Conservation (phyloP, 2,113 vertebrate genomes). For the Salvelinus fontinalis region DNA sequence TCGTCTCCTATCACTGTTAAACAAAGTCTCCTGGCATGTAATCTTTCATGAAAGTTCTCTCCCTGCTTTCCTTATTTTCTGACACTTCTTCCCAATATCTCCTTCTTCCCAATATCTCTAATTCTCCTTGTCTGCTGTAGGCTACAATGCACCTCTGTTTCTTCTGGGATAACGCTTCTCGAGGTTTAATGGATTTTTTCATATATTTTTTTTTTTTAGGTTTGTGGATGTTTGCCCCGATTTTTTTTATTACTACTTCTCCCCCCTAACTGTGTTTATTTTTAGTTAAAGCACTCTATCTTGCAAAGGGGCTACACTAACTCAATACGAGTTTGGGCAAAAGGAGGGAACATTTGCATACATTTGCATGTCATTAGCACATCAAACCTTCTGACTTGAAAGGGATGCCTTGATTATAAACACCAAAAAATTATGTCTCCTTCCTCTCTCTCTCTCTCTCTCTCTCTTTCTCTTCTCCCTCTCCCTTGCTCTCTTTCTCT, state of each 20-base stretch:
- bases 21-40: too few species aligned
- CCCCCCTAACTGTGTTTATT: conserved; percentile 22
- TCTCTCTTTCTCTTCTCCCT: neutral
- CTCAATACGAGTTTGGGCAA: conserved; percentile 46
- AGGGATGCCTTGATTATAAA: conserved; percentile 67
- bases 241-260: neutral
- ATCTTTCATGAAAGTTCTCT: too few species aligned
- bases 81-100: too few species aligned
- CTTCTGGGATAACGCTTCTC: neutral
- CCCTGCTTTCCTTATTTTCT: neutral
- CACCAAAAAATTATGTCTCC: conserved; percentile 48
- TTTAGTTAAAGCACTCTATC: conserved; percentile 33
- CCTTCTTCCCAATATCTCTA: neutral
- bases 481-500: conserved; percentile 26
- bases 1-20: neutral
- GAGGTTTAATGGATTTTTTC: neutral
- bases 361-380: conserved; percentile 74
- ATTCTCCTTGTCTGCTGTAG: neutral
- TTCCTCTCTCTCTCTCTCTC: neutral
- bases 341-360: conserved; percentile 62
- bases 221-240: conserved; percentile 12
- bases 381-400: conserved; percentile 73
- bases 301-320: conserved; percentile 36
- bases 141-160: too few species aligned
- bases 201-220: neutral